Evolutionary conservation across 2,888 invertebrate genomes (phyloP).

Genomic region (Cryptosula pallasiana): DNA sequence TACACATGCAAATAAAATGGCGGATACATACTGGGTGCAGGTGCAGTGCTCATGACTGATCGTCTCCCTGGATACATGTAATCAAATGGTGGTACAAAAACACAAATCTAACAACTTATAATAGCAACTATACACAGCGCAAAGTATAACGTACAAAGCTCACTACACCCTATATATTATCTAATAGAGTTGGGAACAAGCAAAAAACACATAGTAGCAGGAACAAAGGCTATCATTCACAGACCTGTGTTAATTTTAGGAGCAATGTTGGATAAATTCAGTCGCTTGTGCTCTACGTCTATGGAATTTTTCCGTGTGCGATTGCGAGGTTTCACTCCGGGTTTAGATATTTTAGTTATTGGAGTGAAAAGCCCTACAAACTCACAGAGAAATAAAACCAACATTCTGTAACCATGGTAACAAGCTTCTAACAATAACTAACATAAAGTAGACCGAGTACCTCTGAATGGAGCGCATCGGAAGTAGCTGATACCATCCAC

Average conservation of each 20-base stretch:
- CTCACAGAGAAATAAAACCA: too few species aligned
- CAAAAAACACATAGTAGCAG: too few species aligned
- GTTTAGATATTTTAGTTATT: slow-evolving; percentile 53
- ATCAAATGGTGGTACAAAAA: too few species aligned
- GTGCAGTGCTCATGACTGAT: neutral
- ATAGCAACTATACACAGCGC: too few species aligned
- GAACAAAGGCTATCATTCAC: too few species aligned
- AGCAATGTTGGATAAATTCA: slow-evolving; percentile 54
- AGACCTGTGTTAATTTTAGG: slow-evolving; percentile 51
- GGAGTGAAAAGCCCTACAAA: slow-evolving; percentile 55
- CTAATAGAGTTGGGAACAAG: too few species aligned
- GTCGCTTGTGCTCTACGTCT: slow-evolving; percentile 26
- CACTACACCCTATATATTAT: too few species aligned
- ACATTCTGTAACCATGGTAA: too few species aligned
- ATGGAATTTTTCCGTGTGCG: neutral
- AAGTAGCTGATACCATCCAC: slow-evolving; percentile 55
- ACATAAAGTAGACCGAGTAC: slow-evolving; percentile 32
- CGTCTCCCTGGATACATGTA: neutral
- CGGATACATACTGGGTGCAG: neutral
- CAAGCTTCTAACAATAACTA: too few species aligned
- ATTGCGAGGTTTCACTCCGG: slow-evolving; percentile 30
- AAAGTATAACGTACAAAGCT: too few species aligned
- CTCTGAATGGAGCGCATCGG: slow-evolving; percentile 54
- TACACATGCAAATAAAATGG: too few species aligned
- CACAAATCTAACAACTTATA: too few species aligned